Percentiles rank a stretch among this genome's conserved stretches.
These are phyloP conservation scores for Muntiacus muntjak DNA, from an alignment of 2,113 vertebrate genomes.

Conservation along the genomic window DNA sequence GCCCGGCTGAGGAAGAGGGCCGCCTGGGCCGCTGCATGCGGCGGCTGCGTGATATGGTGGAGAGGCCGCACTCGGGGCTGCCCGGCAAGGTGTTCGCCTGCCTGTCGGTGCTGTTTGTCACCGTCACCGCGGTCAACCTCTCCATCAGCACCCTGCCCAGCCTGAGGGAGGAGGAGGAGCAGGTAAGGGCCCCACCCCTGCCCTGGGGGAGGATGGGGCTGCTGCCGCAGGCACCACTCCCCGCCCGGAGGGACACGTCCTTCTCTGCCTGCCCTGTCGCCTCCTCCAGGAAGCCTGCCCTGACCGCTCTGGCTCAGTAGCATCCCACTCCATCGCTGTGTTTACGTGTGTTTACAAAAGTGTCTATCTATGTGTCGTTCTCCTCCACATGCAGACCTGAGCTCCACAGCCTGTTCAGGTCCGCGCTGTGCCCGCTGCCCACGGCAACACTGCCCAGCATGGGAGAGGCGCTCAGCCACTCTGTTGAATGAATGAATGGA, in stretches of 20 bases:
- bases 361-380: background rate
- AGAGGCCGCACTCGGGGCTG: conserved; percentile 95
- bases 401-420: background rate
- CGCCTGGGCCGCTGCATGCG: conserved; percentile 88
- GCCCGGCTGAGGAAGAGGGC: conserved; percentile 78
- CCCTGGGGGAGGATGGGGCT: background rate
- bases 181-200: conserved; percentile 81
- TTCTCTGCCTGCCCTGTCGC: background rate
- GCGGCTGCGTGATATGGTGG: conserved; percentile 96
- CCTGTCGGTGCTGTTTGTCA: conserved; percentile 96
- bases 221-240: background rate
- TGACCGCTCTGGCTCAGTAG: background rate
- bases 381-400: background rate
- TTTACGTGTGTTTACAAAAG: background rate
- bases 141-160: conserved; percentile 98
- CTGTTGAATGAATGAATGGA: background rate
- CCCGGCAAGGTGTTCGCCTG: conserved; percentile 98
- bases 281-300: background rate
- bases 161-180: conserved; percentile 95
- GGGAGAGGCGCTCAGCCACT: background rate
- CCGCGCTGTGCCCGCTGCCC: rapidly evolving
- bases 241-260: background rate
- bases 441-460: rapidly evolving
- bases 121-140: conserved; percentile 96
- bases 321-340: background rate